Evolutionary conservation across 1,140 invertebrate genomes (phyloP).

Genomic region (Piezodorus guildinii): DNA sequence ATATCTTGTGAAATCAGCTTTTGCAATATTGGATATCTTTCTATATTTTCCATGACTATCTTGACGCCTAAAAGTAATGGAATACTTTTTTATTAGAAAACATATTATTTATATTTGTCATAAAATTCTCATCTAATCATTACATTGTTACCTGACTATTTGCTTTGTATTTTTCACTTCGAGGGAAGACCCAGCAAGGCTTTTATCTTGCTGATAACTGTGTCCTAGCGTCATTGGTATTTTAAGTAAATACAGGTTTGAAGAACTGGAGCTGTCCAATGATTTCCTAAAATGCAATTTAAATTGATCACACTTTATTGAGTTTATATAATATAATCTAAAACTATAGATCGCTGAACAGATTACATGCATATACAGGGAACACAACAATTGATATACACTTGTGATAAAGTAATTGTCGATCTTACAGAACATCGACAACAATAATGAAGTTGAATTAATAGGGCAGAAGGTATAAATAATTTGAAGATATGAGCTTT

Average conservation of each 20-base stretch:
- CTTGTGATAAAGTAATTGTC: too few relatives aligned
- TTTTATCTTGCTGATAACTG: slow-evolving; percentile 69
- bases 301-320: too few relatives aligned
- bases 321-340: too few relatives aligned
- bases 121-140: neutral
- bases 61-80: slow-evolving; percentile 30
- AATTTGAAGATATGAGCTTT: too few relatives aligned
- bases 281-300: slow-evolving; percentile 12
- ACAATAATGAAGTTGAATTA: too few relatives aligned
- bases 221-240: slow-evolving; percentile 56
- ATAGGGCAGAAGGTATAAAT: too few relatives aligned
- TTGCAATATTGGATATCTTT: slow-evolving; percentile 32
- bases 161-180: slow-evolving; percentile 44
- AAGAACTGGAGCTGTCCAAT: slow-evolving; percentile 13
- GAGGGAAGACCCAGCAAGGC: slow-evolving; percentile 50
- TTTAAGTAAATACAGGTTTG: slow-evolving; percentile 35
- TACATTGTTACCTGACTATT: neutral
- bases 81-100: neutral
- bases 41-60: slow-evolving; percentile 32
- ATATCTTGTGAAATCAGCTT: slow-evolving; percentile 50
- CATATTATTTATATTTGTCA: neutral
- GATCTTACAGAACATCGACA: too few relatives aligned
- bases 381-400: too few relatives aligned
- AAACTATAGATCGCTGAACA: too few relatives aligned
- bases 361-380: too few relatives aligned